These are phyloP conservation scores for Monoplex corrugatus DNA, from an alignment of 2,888 invertebrate species.

Conservation along the genomic window DNA sequence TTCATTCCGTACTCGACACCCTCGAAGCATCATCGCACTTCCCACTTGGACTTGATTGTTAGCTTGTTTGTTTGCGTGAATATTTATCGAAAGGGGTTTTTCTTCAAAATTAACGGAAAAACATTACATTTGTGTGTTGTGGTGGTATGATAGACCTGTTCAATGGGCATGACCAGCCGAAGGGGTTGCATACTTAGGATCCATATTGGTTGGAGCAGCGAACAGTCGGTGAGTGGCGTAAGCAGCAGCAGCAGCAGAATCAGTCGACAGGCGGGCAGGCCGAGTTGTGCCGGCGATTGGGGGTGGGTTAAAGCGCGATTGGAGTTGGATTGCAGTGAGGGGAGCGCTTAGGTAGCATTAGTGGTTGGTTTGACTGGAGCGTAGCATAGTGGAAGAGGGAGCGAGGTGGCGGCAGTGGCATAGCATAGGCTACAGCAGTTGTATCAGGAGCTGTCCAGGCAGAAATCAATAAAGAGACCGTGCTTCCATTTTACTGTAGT, in stretches of 20 bases:
- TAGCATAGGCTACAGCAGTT: slow-evolving; percentile 33
- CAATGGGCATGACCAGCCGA: slow-evolving; percentile 26
- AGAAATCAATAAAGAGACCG: slow-evolving; percentile 50
- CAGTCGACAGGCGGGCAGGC: slow-evolving; percentile 47
- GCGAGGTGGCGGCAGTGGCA: slow-evolving; percentile 31
- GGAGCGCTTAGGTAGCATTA: slow-evolving; percentile 5
- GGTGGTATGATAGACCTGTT: slow-evolving; percentile 15
- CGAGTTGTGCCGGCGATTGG: slow-evolving; percentile 46
- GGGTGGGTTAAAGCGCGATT: slow-evolving; percentile 32
- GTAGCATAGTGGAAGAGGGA: slow-evolving; percentile 31
- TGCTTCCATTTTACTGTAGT: slow-evolving; percentile 49
- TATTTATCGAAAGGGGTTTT: not conserved
- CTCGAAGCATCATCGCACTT: slow-evolving; percentile 3
- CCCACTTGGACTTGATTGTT: slow-evolving; percentile 1
- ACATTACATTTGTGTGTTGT: not conserved
- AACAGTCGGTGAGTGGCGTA: slow-evolving; percentile 47
- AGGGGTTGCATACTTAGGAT: slow-evolving; percentile 44
- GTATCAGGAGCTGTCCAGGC: slow-evolving; percentile 35
- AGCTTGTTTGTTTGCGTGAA: slow-evolving; percentile 25
- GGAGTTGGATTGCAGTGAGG: slow-evolving; percentile 12
- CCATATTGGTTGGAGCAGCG: slow-evolving; percentile 49
- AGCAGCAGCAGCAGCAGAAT: slow-evolving; percentile 40
- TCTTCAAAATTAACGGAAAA: not conserved
- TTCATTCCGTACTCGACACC: slow-evolving; percentile 15
- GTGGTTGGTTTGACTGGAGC: slow-evolving; percentile 35